Evolutionary conservation across 2,113 vertebrate species (phyloP).

Genomic region (Petrocephalus zakoni): DNA sequence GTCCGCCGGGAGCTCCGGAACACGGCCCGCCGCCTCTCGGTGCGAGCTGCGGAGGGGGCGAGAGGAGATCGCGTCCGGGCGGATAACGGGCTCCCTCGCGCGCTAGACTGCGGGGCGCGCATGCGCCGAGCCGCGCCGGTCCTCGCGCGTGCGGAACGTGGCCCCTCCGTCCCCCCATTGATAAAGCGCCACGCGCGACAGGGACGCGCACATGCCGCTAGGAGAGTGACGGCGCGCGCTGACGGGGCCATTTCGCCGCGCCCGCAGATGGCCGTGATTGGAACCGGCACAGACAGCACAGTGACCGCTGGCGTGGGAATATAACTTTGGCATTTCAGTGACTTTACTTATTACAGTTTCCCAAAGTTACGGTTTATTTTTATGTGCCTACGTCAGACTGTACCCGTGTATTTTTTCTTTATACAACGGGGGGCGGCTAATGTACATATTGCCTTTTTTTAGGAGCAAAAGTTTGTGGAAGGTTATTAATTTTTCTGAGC

Average conservation of each 20-base stretch:
- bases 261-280: constrained; percentile 5
- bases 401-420: not conserved
- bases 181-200: not conserved
- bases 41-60: not conserved
- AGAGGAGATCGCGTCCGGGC: not conserved
- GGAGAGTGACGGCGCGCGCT: not conserved
- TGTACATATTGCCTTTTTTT: not conserved
- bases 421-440: not conserved
- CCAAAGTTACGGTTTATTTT: not conserved
- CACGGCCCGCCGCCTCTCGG: not conserved
- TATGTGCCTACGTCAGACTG: not conserved
- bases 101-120: not conserved
- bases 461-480: not conserved
- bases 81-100: not conserved
- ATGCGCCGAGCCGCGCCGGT: not conserved
- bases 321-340: not conserved
- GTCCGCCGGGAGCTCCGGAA: not conserved
- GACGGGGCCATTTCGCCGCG: not conserved
- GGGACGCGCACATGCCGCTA: not conserved
- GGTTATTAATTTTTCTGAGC: not conserved
- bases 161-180: not conserved
- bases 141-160: not conserved
- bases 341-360: not conserved
- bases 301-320: not conserved
- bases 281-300: not conserved